phyloP scores from a whole-genome alignment of 1,140 invertebrate species.

The Drosophila littoralis region DNA sequence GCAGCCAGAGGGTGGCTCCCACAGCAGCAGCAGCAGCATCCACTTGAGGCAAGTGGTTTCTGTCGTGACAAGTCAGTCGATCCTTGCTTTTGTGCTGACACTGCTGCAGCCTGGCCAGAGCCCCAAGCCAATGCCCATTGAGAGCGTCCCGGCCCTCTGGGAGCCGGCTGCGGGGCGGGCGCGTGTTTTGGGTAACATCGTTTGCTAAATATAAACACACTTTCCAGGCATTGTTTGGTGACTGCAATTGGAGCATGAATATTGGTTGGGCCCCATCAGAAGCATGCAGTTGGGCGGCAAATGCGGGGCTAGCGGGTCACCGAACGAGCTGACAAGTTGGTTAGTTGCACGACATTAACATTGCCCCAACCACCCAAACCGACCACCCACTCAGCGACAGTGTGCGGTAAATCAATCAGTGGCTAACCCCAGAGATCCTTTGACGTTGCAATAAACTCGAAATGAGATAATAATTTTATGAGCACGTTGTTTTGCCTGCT shows the following conservation, averaged over 20 bases:
- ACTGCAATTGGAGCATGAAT: conserved; percentile 81
- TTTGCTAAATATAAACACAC: conserved; percentile 81
- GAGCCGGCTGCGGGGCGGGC: not conserved
- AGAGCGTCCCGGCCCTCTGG: not conserved
- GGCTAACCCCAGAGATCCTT: conserved; percentile 42
- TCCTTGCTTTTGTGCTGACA: conserved; percentile 72
- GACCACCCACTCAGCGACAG: conserved; percentile 2
- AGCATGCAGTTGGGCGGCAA: conserved; percentile 6
- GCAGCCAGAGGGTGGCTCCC: conserved; percentile 41
- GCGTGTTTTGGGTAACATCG: conserved; percentile 45
- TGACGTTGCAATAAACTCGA: conserved; percentile 38
- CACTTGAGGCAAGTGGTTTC: conserved; percentile 71
- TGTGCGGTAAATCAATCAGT: conserved; percentile 55
- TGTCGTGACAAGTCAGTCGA: conserved; percentile 65
- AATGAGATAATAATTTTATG: conserved; percentile 43
- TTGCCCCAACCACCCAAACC: not conserved
- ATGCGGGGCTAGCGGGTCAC: not conserved
- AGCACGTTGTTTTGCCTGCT: not conserved
- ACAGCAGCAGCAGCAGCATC: conserved; percentile 47
- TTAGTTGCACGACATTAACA: conserved; percentile 40
- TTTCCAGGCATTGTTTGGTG: conserved; percentile 68
- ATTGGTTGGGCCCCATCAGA: conserved; percentile 46
- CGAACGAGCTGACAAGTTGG: conserved; percentile 39
- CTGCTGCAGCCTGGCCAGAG: conserved; percentile 47
- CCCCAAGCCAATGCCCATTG: not conserved